Evolutionary conservation across 1,140 invertebrate species (phyloP).

Genomic region (Macrocentrus cingulum): DNA sequence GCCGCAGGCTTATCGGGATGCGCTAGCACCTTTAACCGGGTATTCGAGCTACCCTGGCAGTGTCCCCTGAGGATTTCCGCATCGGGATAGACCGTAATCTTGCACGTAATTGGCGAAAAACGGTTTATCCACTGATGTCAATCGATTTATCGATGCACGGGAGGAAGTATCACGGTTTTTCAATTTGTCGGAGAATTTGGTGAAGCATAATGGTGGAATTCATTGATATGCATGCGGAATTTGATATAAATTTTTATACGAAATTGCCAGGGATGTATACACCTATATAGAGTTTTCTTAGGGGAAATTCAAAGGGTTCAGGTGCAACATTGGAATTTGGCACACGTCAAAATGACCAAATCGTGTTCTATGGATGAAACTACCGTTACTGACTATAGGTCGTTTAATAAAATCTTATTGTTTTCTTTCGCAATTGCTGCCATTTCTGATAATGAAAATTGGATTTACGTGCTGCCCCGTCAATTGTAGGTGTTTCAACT

Average conservation of each 20-base stretch:
- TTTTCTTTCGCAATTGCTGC: slow-evolving; percentile 16
- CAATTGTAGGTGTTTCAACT: no score
- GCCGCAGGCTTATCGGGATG: slow-evolving; percentile 29
- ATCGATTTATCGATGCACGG: slow-evolving; percentile 1
- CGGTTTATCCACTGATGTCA: background rate
- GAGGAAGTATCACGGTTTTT: background rate
- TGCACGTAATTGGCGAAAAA: slow-evolving; percentile 16
- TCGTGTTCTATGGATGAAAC: slow-evolving; percentile 18
- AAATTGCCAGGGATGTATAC: no score
- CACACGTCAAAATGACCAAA: slow-evolving; percentile 18
- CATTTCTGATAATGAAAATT: slow-evolving; percentile 1
- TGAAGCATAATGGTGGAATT: background rate
- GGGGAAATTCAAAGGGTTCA: slow-evolving; percentile 1
- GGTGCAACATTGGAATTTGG: slow-evolving; percentile 18
- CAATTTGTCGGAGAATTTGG: background rate
- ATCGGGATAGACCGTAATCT: slow-evolving; percentile 14
- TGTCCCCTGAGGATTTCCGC: slow-evolving; percentile 6
- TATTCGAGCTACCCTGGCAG: slow-evolving; percentile 4
- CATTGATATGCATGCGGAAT: background rate
- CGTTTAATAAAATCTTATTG: slow-evolving; percentile 22
- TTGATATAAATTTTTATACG: no score
- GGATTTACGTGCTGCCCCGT: no score
- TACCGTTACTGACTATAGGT: no score
- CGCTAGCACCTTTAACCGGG: slow-evolving; percentile 15
- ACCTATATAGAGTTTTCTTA: no score